Conservation (phyloP, 1,140 invertebrate genomes). For the Bradynema listronoti region DNA sequence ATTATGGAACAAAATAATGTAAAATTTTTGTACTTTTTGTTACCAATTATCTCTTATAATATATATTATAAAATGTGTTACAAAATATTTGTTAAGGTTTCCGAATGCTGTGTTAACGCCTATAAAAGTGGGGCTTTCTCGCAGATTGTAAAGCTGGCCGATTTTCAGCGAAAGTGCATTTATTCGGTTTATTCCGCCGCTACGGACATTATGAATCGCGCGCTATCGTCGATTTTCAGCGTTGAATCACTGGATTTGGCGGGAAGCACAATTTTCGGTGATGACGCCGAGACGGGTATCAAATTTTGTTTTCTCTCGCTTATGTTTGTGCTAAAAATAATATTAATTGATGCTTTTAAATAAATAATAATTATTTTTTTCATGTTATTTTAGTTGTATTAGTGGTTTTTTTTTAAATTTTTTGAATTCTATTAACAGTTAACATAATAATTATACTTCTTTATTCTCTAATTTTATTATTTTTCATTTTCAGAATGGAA, state of each 20-base stretch:
- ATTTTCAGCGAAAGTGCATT: constrained; percentile 23
- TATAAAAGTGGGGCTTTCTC: constrained; percentile 28
- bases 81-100: constrained; percentile 24
- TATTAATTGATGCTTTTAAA: not conserved
- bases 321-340: constrained; percentile 1
- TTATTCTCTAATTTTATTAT: not conserved
- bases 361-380: too few relatives aligned
- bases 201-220: constrained; percentile 17
- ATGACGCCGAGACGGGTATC: constrained; percentile 9
- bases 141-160: constrained; percentile 20
- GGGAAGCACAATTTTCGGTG: constrained; percentile 10
- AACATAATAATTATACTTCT: not conserved
- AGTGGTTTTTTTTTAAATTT: not conserved
- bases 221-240: constrained; percentile 22
- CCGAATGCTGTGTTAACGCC: constrained; percentile 38
- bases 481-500: constrained; percentile 25
- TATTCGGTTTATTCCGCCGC: constrained; percentile 9
- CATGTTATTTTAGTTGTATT: too few relatives aligned
- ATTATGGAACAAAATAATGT: too few relatives aligned
- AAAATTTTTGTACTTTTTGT: too few relatives aligned
- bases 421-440: not conserved
- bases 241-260: constrained; percentile 23
- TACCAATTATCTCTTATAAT: too few relatives aligned
- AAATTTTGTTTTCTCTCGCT: not conserved
- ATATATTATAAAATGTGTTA: too few relatives aligned